Conservation (phyloP, 2,888 invertebrate species). For the Stenichneumon culpator region DNA sequence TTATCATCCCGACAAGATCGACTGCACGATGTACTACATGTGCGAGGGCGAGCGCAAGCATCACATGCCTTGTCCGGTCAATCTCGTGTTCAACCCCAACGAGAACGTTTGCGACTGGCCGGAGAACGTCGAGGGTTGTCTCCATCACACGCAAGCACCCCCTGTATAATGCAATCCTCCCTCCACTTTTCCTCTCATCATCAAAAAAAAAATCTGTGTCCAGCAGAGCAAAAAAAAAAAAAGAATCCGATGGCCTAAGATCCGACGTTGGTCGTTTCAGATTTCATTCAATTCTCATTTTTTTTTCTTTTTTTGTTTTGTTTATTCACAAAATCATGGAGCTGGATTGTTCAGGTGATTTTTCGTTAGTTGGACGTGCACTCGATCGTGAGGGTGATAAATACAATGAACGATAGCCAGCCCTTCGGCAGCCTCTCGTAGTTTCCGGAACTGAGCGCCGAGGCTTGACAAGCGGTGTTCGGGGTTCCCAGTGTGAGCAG, state of each 20-base stretch:
- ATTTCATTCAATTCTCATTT: slow-evolving; percentile 21
- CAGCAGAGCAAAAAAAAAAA: slow-evolving; percentile 25
- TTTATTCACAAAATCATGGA: slow-evolving; percentile 57
- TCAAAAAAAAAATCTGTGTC: slow-evolving; percentile 7
- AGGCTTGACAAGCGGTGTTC: slow-evolving; percentile 90
- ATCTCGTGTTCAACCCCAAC: slow-evolving; percentile 96
- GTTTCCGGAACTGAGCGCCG: slow-evolving; percentile 89
- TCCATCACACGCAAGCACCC: slow-evolving; percentile 90
- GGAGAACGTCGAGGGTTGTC: slow-evolving; percentile 96
- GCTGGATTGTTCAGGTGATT: slow-evolving; percentile 27
- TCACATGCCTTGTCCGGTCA: slow-evolving; percentile 97
- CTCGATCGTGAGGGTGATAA: slow-evolving; percentile 75
- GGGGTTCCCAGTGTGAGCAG: slow-evolving; percentile 83
- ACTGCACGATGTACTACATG: slow-evolving; percentile 98
- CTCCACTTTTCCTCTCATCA: slow-evolving; percentile 21
- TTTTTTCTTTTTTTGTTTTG: slow-evolving; percentile 12
- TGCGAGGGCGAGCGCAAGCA: slow-evolving; percentile 98
- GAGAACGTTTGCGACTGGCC: slow-evolving; percentile 99
- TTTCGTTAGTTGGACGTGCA: slow-evolving; percentile 58
- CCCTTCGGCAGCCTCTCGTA: slow-evolving; percentile 78
- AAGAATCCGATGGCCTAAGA: neutral
- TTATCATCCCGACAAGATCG: slow-evolving; percentile 95
- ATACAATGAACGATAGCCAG: slow-evolving; percentile 77
- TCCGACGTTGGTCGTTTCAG: neutral
- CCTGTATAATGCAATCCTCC: slow-evolving; percentile 81